phyloP scores from a whole-genome alignment of 2,797 vertebrate species.

The Sebastes taczanowskii region DNA sequence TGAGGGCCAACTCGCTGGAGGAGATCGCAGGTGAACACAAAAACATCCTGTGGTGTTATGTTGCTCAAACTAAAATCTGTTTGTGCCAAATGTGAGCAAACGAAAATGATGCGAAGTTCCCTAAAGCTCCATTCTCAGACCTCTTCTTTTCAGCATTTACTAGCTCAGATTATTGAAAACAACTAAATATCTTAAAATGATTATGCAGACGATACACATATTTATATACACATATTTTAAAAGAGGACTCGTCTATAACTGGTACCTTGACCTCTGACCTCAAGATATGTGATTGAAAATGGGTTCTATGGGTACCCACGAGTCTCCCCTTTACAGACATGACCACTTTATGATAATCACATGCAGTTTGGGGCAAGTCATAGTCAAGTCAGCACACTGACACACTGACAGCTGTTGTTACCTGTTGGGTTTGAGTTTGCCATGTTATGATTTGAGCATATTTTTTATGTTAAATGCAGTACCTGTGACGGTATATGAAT shows the following conservation, averaged over 20 bases:
- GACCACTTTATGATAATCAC: no score
- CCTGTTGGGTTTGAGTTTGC: rapidly evolving
- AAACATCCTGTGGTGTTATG: neutral
- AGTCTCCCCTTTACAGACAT: no score
- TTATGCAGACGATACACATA: neutral
- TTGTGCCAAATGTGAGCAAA: neutral
- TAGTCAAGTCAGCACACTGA: no score
- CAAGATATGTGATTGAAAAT: no score
- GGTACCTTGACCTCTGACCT: no score
- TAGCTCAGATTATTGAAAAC: neutral
- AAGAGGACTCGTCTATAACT: neutral
- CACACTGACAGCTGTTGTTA: no score
- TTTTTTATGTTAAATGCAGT: no score
- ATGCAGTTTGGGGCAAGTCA: no score
- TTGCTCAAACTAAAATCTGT: neutral
- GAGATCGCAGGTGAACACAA: constrained; percentile 90
- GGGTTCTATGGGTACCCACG: no score
- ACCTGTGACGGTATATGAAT: neutral
- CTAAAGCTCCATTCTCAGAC: neutral
- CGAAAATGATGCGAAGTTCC: neutral
- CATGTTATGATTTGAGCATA: no score
- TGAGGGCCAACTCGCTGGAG: constrained; percentile 96
- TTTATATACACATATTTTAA: neutral
- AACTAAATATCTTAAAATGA: neutral
- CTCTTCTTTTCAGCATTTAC: neutral